Percentiles rank a stretch among this genome's conserved stretches.
Conservation (phyloP, 2,113 vertebrate genomes). For the Murina feae region DNA sequence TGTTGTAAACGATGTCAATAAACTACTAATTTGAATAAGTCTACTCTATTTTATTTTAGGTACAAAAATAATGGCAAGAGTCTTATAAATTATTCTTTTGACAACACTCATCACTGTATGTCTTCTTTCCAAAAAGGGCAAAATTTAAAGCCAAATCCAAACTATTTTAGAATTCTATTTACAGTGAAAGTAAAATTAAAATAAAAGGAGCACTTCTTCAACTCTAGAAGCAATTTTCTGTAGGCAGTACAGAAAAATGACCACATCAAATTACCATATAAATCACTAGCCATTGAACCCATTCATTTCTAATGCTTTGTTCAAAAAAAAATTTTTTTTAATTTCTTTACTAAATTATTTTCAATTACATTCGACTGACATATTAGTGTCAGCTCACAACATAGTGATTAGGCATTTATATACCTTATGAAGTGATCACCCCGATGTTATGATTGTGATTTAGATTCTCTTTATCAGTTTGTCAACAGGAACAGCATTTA, state of each 20-base stretch:
- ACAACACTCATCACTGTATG: not conserved
- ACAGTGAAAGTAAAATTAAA: slow-evolving; percentile 2
- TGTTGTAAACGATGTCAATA: slow-evolving; percentile 39
- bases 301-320: not conserved
- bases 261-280: not conserved
- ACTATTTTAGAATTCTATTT: slow-evolving; percentile 13
- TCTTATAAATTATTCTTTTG: slow-evolving; percentile 15
- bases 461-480: not conserved
- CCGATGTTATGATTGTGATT: not conserved
- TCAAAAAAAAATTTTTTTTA: not conserved
- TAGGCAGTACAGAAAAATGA: not conserved
- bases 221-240: not conserved
- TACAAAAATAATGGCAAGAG: not conserved
- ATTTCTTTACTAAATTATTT: not conserved
- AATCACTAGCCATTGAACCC: not conserved
- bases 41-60: not conserved
- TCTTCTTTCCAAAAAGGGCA: not conserved
- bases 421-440: not conserved
- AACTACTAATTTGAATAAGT: slow-evolving; percentile 28
- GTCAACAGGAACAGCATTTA: not conserved
- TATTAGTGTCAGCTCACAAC: not conserved
- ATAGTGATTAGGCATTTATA: not conserved
- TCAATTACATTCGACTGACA: not conserved
- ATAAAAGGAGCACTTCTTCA: not conserved
- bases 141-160: not conserved